These are phyloP conservation scores for Ascidia mentula DNA, from an alignment of 23 tunicate genomes.

Conservation along the genomic window DNA sequence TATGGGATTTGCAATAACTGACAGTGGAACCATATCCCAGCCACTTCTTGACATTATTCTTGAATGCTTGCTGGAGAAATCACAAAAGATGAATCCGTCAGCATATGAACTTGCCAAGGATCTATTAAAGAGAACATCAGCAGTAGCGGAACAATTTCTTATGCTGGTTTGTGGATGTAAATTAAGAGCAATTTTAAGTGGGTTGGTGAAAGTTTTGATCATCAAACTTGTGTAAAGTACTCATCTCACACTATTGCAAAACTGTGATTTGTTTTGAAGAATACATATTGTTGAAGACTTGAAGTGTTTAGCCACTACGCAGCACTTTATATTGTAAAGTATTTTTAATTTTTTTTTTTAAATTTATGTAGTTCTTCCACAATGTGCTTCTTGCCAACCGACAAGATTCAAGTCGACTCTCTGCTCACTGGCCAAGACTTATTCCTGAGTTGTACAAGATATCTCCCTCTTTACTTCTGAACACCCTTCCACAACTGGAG, in stretches of 20 bases:
- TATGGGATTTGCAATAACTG: constrained; percentile 77
- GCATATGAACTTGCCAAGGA: constrained; percentile 83
- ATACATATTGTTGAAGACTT: too few species aligned
- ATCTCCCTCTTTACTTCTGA: constrained; percentile 46
- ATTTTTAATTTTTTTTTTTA: too few species aligned
- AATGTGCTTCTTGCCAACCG: constrained; percentile 46
- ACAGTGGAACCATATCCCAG: constrained; percentile 51
- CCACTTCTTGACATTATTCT: constrained; percentile 64
- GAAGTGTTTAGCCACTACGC: too few species aligned
- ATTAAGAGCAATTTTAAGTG: not conserved
- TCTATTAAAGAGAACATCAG: constrained; percentile 51
- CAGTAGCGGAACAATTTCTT: constrained; percentile 41
- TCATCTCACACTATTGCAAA: too few species aligned
- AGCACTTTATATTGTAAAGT: too few species aligned
- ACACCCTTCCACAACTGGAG: constrained; percentile 87
- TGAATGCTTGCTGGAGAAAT: constrained; percentile 73
- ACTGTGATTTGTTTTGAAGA: too few species aligned
- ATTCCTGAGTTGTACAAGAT: constrained; percentile 70
- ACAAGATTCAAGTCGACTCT: constrained; percentile 31
- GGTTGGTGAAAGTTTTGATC: too few species aligned
- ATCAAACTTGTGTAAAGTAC: too few species aligned
- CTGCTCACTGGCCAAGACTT: constrained; percentile 57
- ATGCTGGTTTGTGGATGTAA: constrained; percentile 66
- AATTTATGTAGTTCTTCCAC: constrained; percentile 75
- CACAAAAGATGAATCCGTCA: constrained; percentile 76